Evolutionary conservation across 2,888 invertebrate genomes (phyloP).

Genomic region (Cryptops parisi): DNA sequence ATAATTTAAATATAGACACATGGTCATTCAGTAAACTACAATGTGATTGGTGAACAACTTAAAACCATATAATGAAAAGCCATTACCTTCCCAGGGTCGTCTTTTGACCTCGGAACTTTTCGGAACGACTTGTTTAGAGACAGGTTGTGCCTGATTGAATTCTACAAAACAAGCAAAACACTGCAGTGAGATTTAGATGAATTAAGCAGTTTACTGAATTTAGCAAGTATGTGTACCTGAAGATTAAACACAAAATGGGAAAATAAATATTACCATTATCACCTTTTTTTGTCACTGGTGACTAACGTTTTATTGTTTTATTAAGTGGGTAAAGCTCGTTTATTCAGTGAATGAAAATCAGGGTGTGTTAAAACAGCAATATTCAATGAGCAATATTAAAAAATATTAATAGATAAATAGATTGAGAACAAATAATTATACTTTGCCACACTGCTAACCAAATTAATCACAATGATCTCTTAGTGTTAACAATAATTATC

Average conservation of each 20-base stretch:
- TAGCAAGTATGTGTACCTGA: neutral
- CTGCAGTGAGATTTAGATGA: neutral
- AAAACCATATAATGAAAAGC: too few species aligned
- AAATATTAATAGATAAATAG: too few species aligned
- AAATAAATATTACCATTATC: neutral
- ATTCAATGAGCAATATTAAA: too few species aligned
- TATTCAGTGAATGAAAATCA: too few species aligned
- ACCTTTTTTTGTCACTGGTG: neutral
- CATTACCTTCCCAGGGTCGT: slow-evolving; percentile 51
- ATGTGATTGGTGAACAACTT: too few species aligned
- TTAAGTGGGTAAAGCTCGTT: neutral
- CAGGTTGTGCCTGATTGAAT: slow-evolving; percentile 54
- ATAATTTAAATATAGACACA: too few species aligned
- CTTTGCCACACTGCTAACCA: too few species aligned
- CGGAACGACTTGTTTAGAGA: slow-evolving; percentile 57
- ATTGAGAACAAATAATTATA: too few species aligned
- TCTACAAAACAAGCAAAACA: slow-evolving; percentile 37
- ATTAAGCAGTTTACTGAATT: neutral
- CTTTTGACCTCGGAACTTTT: slow-evolving; percentile 54
- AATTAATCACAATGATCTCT: too few species aligned
- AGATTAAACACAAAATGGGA: neutral
- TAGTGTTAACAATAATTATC: too few species aligned
- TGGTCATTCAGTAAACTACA: too few species aligned
- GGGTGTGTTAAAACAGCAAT: too few species aligned
- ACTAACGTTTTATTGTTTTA: neutral